These are phyloP conservation scores for Gallinago undulata DNA, from an alignment of 2,113 vertebrate species.

Conservation along the genomic window DNA sequence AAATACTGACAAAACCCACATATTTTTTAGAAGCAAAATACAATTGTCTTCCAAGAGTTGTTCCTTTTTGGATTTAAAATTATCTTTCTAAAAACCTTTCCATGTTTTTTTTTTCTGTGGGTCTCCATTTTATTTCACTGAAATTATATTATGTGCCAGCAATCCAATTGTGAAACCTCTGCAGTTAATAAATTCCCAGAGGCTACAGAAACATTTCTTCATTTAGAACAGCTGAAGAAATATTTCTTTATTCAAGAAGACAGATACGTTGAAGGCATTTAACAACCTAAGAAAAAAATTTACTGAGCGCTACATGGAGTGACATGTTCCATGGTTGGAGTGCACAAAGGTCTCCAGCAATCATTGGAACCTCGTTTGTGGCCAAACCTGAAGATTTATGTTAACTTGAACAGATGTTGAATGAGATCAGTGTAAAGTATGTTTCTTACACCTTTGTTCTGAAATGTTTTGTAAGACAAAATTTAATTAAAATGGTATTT, in stretches of 20 bases:
- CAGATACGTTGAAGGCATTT: neutral
- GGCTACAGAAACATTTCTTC: neutral
- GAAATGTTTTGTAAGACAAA: neutral
- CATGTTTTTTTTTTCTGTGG: neutral
- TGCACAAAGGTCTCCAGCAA: neutral
- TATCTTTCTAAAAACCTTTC: neutral
- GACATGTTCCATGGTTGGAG: neutral
- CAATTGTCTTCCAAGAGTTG: neutral
- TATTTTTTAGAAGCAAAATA: neutral
- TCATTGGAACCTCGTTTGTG: neutral
- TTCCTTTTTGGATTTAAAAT: neutral
- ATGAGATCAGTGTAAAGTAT: rapidly evolving
- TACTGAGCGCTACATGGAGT: neutral
- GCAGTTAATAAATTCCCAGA: neutral
- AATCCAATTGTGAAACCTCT: neutral
- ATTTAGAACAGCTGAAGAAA: neutral
- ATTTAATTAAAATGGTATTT: neutral
- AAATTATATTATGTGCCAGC: neutral
- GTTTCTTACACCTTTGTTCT: neutral
- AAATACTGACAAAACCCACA: rapidly evolving
- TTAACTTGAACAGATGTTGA: neutral
- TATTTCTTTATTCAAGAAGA: neutral
- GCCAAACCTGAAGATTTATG: neutral
- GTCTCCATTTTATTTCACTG: neutral
- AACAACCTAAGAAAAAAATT: neutral